phyloP scores from a whole-genome alignment of 2,888 invertebrate species.

The Synanthedon formicaeformis region DNA sequence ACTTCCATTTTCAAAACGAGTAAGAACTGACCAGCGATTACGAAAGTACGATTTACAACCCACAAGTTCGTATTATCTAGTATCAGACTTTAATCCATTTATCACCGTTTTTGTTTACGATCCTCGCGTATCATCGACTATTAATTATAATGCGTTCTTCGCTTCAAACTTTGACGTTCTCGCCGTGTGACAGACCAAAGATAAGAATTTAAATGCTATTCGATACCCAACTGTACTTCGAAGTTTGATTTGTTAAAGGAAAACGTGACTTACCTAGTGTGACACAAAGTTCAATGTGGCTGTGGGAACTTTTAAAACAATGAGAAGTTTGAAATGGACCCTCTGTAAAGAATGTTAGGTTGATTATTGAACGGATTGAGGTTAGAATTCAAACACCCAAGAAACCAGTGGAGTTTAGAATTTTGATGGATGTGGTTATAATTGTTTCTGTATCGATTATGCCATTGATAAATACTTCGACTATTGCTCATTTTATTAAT shows the following conservation, averaged over 20 bases:
- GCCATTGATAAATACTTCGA: conserved; percentile 70
- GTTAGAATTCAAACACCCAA: conserved; percentile 30
- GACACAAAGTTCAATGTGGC: conserved; percentile 13
- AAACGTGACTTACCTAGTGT: conserved; percentile 21
- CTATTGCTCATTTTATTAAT: conserved; percentile 71
- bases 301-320: conserved; percentile 1
- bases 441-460: conserved; percentile 72
- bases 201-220: conserved; percentile 69
- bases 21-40: conserved; percentile 48
- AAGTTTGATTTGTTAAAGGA: conserved; percentile 14
- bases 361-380: conserved; percentile 15
- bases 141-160: conserved; percentile 68
- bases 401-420: conserved; percentile 47
- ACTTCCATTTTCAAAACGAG: conserved; percentile 15
- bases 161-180: conserved; percentile 69
- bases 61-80: conserved; percentile 58
- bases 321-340: conserved; percentile 14
- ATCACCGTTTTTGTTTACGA: conserved; percentile 70
- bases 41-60: conserved; percentile 63
- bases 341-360: conserved; percentile 22
- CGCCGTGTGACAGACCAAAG: conserved; percentile 67
- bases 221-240: conserved; percentile 43
- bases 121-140: conserved; percentile 68
- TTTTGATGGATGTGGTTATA: conserved; percentile 70
- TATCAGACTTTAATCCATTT: conserved; percentile 67